These are phyloP conservation scores for Cochlearius cochlearius DNA, from an alignment of 2,113 vertebrate species.

Conservation along the genomic window DNA sequence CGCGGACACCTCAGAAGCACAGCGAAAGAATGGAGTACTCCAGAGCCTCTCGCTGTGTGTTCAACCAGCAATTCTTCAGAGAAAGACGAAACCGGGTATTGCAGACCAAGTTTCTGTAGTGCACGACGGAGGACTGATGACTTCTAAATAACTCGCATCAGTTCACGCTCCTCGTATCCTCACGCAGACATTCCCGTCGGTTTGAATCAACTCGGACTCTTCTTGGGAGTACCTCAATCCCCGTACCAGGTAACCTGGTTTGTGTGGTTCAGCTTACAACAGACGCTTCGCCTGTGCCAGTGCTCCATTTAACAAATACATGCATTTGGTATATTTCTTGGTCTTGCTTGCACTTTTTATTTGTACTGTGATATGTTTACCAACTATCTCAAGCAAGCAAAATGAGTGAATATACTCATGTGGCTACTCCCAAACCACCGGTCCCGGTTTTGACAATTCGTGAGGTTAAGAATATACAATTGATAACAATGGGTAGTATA, in stretches of 20 bases:
- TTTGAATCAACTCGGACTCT: neutral
- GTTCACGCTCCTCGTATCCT: neutral
- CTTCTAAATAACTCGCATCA: neutral
- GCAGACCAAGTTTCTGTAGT: neutral
- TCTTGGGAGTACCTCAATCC: neutral
- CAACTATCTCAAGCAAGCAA: conserved; percentile 1
- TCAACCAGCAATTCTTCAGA: neutral
- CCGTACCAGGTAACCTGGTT: neutral
- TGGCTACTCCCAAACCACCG: neutral
- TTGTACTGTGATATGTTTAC: neutral
- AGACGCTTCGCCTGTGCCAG: neutral
- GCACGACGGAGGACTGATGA: accelerated
- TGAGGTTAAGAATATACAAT: neutral
- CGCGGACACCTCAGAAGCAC: neutral
- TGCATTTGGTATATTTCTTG: neutral
- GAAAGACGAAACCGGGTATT: neutral
- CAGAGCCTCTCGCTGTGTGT: neutral
- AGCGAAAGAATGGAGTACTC: neutral
- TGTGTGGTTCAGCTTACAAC: neutral
- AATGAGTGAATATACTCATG: neutral
- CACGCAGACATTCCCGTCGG: neutral
- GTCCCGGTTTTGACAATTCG: neutral
- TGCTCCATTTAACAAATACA: neutral
- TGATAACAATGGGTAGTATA: neutral
- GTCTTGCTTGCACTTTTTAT: neutral